Percentiles rank a stretch among this genome's conserved stretches.
phyloP scores from a whole-genome alignment of 2,113 vertebrate genomes.

The Gavia stellata region DNA sequence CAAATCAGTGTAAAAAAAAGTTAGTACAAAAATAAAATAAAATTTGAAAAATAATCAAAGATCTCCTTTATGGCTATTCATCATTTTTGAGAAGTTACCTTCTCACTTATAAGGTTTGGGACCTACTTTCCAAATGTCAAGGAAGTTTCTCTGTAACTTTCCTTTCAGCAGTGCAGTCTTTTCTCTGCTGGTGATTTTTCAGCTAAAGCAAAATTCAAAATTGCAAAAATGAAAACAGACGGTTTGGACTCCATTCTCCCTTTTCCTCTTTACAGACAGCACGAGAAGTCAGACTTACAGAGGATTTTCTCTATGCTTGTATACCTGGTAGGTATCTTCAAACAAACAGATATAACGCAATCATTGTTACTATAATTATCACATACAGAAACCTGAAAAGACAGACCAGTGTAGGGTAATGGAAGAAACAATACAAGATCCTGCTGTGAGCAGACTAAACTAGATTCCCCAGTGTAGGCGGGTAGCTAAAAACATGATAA shows the following conservation, averaged over 20 bases:
- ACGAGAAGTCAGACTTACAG: background rate
- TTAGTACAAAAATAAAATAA: background rate
- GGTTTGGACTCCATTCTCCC: background rate
- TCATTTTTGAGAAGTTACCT: background rate
- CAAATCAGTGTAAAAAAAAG: background rate
- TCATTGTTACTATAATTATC: background rate
- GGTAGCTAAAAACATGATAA: background rate
- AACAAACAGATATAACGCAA: background rate
- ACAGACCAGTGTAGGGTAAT: background rate
- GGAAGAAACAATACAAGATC: background rate
- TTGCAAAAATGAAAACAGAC: background rate
- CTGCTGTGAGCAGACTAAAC: background rate
- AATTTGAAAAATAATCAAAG: background rate
- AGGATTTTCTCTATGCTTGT: background rate
- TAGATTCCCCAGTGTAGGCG: background rate
- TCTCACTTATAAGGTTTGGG: background rate
- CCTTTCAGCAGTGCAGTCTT: background rate
- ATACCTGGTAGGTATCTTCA: background rate
- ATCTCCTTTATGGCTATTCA: background rate
- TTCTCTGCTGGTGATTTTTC: background rate
- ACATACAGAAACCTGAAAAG: background rate
- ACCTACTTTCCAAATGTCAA: background rate
- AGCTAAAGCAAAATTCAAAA: background rate
- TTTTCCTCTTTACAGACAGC: background rate
- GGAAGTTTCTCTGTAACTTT: background rate